Conservation (phyloP, 1,140 invertebrate genomes). For the Asbolus verrucosus region DNA sequence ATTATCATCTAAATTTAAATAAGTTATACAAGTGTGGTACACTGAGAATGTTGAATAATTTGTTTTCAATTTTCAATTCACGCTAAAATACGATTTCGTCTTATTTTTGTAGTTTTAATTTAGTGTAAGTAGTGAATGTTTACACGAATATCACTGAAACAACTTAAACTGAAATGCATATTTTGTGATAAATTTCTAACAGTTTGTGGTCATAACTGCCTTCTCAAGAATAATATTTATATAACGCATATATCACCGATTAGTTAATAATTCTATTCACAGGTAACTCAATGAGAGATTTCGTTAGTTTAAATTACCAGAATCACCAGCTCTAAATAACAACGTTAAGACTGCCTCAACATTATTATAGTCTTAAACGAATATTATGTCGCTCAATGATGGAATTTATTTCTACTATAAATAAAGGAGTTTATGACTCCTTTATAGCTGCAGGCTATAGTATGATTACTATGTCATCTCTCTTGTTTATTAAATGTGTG, state of each 20-base stretch:
- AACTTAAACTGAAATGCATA: neutral
- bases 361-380: neutral
- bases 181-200: neutral
- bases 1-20: too few relatives aligned
- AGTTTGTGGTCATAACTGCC: constrained; percentile 1
- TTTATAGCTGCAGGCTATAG: neutral
- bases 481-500: too few relatives aligned
- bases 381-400: constrained; percentile 1
- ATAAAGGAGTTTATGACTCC: neutral
- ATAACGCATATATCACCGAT: neutral
- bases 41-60: too few relatives aligned
- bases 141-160: too few relatives aligned
- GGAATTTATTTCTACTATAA: constrained; percentile 3
- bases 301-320: too few relatives aligned
- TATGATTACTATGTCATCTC: neutral
- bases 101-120: too few relatives aligned
- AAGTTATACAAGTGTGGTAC: too few relatives aligned
- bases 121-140: too few relatives aligned
- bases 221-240: constrained; percentile 2
- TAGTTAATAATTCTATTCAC: neutral
- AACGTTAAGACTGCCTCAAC: neutral
- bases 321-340: neutral
- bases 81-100: too few relatives aligned
- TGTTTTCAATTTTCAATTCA: too few relatives aligned
- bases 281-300: too few relatives aligned